Conservation (phyloP, 2,797 vertebrate species). For the Luscinia megarhynchos region DNA sequence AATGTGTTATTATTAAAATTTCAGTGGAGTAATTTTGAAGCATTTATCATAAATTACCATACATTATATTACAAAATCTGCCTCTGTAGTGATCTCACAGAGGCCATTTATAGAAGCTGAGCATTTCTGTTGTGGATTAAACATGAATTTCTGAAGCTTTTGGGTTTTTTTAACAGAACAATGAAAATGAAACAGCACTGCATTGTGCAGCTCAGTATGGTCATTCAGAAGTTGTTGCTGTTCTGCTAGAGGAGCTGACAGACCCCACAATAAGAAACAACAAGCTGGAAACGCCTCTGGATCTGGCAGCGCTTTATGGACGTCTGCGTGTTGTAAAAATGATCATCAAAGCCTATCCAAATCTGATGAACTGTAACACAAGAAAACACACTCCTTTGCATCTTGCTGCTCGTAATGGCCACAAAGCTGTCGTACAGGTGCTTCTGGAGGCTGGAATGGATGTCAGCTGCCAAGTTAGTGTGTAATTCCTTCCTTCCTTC, state of each 20-base stretch:
- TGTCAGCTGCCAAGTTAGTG: slow-evolving; percentile 92
- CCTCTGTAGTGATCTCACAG: background rate
- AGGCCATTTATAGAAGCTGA: background rate
- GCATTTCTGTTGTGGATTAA: background rate
- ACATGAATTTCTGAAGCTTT: slow-evolving; percentile 27
- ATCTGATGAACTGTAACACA: slow-evolving; percentile 90
- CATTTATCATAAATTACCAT: background rate
- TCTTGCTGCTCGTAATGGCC: slow-evolving; percentile 93
- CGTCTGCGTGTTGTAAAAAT: slow-evolving; percentile 93
- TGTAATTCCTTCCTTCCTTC: background rate
- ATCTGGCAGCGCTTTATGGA: slow-evolving; percentile 93
- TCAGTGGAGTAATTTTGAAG: background rate
- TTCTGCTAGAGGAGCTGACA: slow-evolving; percentile 91
- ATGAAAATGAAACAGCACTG: slow-evolving; percentile 92
- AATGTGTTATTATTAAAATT: background rate
- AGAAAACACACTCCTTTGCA: slow-evolving; percentile 92
- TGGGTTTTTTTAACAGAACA: slow-evolving; percentile 82
- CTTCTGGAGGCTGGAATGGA: slow-evolving; percentile 94
- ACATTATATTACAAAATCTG: background rate
- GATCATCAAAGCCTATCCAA: slow-evolving; percentile 92
- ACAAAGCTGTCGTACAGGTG: slow-evolving; percentile 89
- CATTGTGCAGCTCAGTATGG: slow-evolving; percentile 96
- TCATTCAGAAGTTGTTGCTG: slow-evolving; percentile 92
- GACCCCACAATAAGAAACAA: slow-evolving; percentile 95
- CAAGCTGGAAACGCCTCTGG: slow-evolving; percentile 90